Conservation (phyloP, 23 tunicate species). For the Halocynthia aurantium region DNA sequence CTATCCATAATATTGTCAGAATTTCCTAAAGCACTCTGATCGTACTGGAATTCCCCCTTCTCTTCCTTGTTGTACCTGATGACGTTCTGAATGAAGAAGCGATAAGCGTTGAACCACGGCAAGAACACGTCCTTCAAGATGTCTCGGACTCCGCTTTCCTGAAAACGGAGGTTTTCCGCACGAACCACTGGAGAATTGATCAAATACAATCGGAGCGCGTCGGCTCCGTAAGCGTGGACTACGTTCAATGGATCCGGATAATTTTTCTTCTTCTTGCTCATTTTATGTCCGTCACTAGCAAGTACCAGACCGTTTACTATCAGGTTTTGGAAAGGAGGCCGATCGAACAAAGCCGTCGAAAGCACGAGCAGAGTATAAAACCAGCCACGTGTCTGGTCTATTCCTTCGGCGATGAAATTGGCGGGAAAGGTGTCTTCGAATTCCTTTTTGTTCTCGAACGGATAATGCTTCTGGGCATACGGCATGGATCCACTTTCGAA, state of each 20-base stretch:
- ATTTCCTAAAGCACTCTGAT: conserved; percentile 50
- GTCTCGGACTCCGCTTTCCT: conserved; percentile 85
- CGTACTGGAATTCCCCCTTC: conserved; percentile 44
- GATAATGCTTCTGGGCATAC: conserved; percentile 97
- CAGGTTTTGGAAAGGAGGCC: conserved; percentile 95
- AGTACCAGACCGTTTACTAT: conserved; percentile 95
- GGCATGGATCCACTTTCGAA: conserved; percentile 99
- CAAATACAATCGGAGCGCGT: conserved; percentile 95
- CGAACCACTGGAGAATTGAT: conserved; percentile 94
- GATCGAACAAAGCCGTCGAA: conserved; percentile 78
- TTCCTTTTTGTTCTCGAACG: conserved; percentile 95
- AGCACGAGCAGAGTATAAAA: conserved; percentile 96
- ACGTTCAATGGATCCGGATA: conserved; percentile 93
- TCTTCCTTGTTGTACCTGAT: conserved; percentile 89
- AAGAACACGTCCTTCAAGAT: conserved; percentile 91
- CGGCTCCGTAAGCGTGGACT: conserved; percentile 78
- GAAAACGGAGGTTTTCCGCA: conserved; percentile 78
- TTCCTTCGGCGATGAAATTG: conserved; percentile 97
- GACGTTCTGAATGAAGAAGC: conserved; percentile 79
- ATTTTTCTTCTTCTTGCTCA: conserved; percentile 96
- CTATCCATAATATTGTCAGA: conserved; percentile 88
- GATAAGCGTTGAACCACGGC: conserved; percentile 99
- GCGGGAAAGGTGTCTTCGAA: conserved; percentile 98
- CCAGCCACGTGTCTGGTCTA: conserved; percentile 99
- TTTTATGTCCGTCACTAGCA: conserved; percentile 95